Evolutionary conservation across 2,888 invertebrate genomes (phyloP).

Genomic region (Conistra vaccinii): DNA sequence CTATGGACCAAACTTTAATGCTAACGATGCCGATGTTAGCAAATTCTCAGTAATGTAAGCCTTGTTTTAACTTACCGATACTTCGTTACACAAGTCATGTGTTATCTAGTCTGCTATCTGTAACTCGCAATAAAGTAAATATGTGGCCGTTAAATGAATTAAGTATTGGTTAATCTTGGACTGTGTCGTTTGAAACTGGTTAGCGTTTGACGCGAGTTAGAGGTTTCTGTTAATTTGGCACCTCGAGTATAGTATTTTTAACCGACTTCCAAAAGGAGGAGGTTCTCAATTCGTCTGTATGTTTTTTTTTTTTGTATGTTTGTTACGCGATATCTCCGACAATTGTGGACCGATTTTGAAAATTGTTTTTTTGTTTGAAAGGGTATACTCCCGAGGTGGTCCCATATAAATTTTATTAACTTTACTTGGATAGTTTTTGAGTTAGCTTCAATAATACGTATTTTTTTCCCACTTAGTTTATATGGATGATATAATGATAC

Average conservation of each 20-base stretch:
- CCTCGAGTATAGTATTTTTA: background rate
- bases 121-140: conserved; percentile 63
- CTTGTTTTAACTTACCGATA: conserved; percentile 48
- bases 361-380: no score
- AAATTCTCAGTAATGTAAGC: conserved; percentile 35
- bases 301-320: no score
- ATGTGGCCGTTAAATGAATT: conserved; percentile 64
- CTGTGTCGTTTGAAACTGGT: conserved; percentile 52
- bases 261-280: no score
- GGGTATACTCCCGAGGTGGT: no score
- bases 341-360: no score
- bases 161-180: conserved; percentile 62
- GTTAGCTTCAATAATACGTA: no score
- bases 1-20: background rate
- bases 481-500: no score
- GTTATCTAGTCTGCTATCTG: conserved; percentile 59
- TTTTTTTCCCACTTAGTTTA: no score
- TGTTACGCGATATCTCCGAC: no score
- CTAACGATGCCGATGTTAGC: conserved; percentile 4
- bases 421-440: no score
- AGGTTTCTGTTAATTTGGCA: conserved; percentile 20
- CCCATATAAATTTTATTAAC: no score
- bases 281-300: no score
- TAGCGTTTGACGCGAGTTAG: conserved; percentile 30
- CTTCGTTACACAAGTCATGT: conserved; percentile 62